A percentile compares a stretch with the other conserved stretches of the same genome.
Conservation (phyloP, 2,888 invertebrate genomes). For the Scotopteryx bipunctaria region DNA sequence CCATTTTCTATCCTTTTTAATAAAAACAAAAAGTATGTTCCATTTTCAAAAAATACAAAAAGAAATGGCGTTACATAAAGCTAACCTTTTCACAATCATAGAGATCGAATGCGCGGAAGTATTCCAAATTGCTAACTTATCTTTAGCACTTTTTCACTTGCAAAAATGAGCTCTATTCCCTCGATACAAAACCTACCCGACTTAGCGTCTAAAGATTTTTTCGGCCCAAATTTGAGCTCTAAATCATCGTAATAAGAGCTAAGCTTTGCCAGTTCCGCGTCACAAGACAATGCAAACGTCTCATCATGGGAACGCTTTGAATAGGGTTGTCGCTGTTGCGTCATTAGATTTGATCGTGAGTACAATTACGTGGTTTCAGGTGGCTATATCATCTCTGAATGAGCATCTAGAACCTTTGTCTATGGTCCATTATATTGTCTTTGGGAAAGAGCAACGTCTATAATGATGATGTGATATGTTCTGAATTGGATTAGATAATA, state of each 20-base stretch:
- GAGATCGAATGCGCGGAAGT: constrained; percentile 12
- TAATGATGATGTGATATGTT: too few relatives aligned
- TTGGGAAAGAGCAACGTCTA: too few relatives aligned
- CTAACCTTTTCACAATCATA: not conserved
- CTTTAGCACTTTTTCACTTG: not conserved
- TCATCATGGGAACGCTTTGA: constrained; percentile 64
- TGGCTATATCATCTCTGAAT: not conserved
- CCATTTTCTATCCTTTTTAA: too few relatives aligned
- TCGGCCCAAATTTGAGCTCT: constrained; percentile 4
- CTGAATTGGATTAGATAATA: too few relatives aligned
- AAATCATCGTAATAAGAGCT: not conserved
- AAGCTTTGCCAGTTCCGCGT: constrained; percentile 56
- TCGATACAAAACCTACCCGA: constrained; percentile 9
- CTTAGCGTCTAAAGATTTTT: not conserved
- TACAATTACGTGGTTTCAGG: constrained; percentile 20
- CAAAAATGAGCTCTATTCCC: constrained; percentile 21
- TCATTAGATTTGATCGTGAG: constrained; percentile 31
- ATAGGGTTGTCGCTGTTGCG: constrained; percentile 49
- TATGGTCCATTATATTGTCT: too few relatives aligned
- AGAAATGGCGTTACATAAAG: not conserved
- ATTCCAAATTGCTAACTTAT: not conserved
- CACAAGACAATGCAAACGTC: constrained; percentile 65
- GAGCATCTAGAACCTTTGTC: not conserved
- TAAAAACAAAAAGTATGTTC: too few relatives aligned
- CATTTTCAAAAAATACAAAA: not conserved